These are phyloP conservation scores for Scopus umbretta DNA, from an alignment of 2,113 vertebrate species.

Conservation along the genomic window DNA sequence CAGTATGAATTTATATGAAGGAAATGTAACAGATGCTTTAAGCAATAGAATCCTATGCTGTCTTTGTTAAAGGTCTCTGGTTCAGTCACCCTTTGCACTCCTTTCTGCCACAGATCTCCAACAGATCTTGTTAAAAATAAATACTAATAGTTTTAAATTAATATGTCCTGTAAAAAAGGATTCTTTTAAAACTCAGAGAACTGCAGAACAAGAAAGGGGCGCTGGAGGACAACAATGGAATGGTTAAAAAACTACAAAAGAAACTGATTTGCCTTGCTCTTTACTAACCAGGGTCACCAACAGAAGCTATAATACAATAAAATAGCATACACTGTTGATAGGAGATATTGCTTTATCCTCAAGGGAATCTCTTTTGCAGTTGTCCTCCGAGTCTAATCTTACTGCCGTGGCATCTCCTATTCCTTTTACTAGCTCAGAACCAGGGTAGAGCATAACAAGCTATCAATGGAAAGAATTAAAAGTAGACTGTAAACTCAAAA, in stretches of 20 bases:
- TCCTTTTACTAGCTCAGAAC: neutral
- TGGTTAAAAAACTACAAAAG: neutral
- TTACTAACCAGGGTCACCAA: neutral
- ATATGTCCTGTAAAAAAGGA: neutral
- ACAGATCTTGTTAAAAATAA: neutral
- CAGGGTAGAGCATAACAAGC: neutral
- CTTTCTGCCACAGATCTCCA: neutral
- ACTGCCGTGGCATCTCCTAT: neutral
- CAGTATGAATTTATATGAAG: neutral
- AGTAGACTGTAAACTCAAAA: neutral
- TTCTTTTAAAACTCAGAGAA: neutral
- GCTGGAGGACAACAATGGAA: neutral
- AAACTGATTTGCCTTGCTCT: neutral
- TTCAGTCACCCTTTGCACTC: neutral
- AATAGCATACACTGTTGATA: neutral
- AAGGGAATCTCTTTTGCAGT: constrained; percentile 3
- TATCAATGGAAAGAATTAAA: neutral
- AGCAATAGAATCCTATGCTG: neutral
- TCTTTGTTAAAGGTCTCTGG: neutral
- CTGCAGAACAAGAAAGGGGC: neutral
- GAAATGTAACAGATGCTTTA: neutral
- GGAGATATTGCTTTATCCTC: neutral
- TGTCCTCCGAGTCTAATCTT: neutral
- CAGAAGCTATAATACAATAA: neutral
- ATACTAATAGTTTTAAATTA: neutral